Evolutionary conservation across 2,888 invertebrate genomes (phyloP), one percentile per base, ranked within the genome.

Genomic region (Lasioglossum villosulum): DNA sequence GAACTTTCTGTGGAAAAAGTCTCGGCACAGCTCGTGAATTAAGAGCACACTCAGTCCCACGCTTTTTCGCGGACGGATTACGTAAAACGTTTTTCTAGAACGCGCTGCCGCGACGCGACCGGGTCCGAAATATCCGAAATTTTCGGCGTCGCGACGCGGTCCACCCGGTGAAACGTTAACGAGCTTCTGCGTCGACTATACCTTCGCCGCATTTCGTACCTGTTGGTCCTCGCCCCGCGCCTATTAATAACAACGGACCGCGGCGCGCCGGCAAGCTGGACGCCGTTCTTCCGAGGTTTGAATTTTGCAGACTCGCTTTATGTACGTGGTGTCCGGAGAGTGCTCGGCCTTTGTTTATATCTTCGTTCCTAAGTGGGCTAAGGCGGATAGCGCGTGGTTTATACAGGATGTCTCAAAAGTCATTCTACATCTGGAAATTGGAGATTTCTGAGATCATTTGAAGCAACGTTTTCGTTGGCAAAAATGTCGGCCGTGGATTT

Each of bases 91-190:
- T 59, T 27, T 59, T 59, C 59, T 59, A 59, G 59, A 27, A 10
- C 56, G 59, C 56, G 56, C n/a, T 10, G 12, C 6, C 56, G 12
- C 56, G 56, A 3, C 56, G 59, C 12, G 14, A 14, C 27, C 27
- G 59, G 14, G 27, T 59, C 59, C 27, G 59, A 59, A 59, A 59
- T 59, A 59, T 27, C 59, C 27, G 27, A 59, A 59, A 59, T 27
- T 59, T 27, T 59, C 59, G 27, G 27, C 59, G 14, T 52, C 52
- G 23, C 52, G 23, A 52, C 52, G 52, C 23, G 52, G 23, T 23
- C 52, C 52, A 52, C 52, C 23, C 52, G 27, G 59, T n/a, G 59
- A 59, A 59, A 59, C 59, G 42, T 71, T 71, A 71, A 71, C 71
- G 71, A 71, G 42, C 45, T 30, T 45, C n/a, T 16, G 14, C 71